Percentiles rank a stretch among this genome's conserved stretches.
phyloP scores from a whole-genome alignment of 2,888 invertebrate genomes.

The Megaustenia siamemsis region DNA sequence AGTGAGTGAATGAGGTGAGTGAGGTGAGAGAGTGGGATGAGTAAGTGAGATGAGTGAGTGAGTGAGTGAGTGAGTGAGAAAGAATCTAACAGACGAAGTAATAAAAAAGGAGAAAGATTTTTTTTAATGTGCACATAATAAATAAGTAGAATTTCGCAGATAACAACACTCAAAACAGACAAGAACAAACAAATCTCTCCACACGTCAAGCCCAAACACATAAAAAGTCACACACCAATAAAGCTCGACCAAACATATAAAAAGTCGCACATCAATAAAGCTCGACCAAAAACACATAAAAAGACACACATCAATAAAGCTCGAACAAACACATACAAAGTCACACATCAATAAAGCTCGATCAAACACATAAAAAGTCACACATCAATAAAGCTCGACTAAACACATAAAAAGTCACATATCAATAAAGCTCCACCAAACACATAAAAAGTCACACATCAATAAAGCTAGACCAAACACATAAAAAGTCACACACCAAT shows the following conservation, averaged over 20 bases:
- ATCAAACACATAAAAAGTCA: no score
- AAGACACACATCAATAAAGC: background rate
- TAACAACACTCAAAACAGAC: background rate
- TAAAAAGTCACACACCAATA: no score
- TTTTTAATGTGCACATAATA: background rate
- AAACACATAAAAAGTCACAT: no score
- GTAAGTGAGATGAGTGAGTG: background rate
- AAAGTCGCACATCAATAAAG: background rate
- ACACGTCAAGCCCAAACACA: no score
- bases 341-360: background rate
- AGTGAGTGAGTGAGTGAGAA: no score
- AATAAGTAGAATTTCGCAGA: background rate
- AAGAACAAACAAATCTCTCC: background rate
- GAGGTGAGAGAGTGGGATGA: background rate
- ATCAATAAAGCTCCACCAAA: no score
- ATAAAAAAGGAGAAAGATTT: background rate
- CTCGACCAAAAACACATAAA: background rate
- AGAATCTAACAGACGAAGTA: constrained; percentile 20
- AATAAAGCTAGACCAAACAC: no score
- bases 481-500: no score
- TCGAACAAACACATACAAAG: constrained; percentile 24
- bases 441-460: no score
- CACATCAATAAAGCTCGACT: no score
- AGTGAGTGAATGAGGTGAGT: no score
- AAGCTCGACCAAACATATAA: background rate